Conservation (phyloP, 2,113 vertebrate species). For the Python bivittatus region DNA sequence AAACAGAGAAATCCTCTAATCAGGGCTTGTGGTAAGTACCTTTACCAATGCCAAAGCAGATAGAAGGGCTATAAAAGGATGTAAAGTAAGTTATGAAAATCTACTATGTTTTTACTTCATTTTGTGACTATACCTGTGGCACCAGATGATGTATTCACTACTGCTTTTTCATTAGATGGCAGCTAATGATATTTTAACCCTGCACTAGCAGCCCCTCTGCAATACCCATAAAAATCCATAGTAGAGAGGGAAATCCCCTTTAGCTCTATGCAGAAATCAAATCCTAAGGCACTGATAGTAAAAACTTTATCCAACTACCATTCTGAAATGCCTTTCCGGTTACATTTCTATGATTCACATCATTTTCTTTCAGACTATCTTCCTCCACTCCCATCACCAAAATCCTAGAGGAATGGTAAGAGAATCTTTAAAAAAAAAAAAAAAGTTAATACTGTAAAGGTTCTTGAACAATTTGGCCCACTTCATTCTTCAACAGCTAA, state of each 20-base stretch:
- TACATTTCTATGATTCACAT: not conserved
- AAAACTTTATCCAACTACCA: not conserved
- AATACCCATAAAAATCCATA: not conserved
- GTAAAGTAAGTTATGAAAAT: not conserved
- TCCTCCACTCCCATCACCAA: not conserved
- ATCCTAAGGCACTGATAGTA: not conserved
- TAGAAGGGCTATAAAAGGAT: not conserved
- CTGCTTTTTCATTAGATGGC: not conserved
- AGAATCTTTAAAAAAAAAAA: not conserved
- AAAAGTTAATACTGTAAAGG: not conserved
- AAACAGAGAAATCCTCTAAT: not conserved
- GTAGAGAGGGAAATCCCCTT: not conserved
- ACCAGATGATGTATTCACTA: not conserved
- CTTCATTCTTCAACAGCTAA: not conserved
- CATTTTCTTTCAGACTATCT: not conserved
- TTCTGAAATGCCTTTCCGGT: not conserved
- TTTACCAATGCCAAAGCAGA: not conserved
- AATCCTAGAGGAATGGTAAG: not conserved
- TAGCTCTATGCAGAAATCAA: not conserved
- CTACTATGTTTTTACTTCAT: not conserved
- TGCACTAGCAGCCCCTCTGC: not conserved
- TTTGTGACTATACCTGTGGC: not conserved
- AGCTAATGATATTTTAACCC: not conserved
- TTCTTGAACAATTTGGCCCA: not conserved
- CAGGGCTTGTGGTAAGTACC: not conserved